These are phyloP conservation scores for Altica lythri DNA, from an alignment of 2,888 invertebrate genomes.

Conservation along the genomic window DNA sequence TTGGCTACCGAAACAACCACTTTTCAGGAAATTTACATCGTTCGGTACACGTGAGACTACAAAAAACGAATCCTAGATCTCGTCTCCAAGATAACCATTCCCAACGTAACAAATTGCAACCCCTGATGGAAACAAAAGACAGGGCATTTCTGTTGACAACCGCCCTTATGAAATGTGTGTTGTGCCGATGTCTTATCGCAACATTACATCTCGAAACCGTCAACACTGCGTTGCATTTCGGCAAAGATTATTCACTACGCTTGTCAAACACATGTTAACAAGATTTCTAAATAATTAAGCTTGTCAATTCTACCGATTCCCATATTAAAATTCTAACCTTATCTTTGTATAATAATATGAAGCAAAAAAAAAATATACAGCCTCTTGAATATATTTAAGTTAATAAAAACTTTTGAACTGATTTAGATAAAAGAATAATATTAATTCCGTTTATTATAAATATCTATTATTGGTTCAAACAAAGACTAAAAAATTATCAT, in stretches of 20 bases:
- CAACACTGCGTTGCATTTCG: constrained; percentile 27
- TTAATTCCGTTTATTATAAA: too few relatives aligned
- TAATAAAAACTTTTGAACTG: too few relatives aligned
- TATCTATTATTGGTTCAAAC: too few relatives aligned
- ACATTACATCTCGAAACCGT: constrained; percentile 29
- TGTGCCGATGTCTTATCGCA: constrained; percentile 31
- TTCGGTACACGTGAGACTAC: constrained; percentile 23
- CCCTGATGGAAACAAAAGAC: constrained; percentile 38
- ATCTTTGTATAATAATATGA: constrained; percentile 1
- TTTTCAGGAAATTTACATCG: constrained; percentile 28
- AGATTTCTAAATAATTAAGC: constrained; percentile 40
- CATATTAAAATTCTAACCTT: constrained; percentile 3
- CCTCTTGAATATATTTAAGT: too few relatives aligned
- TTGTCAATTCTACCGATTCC: constrained; percentile 21
- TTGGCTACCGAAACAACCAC: constrained; percentile 30
- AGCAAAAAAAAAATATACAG: too few relatives aligned
- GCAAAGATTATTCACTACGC: constrained; percentile 32
- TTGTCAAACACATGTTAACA: constrained; percentile 38
- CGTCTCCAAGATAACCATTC: constrained; percentile 24
- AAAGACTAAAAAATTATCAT: too few relatives aligned
- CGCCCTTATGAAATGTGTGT: constrained; percentile 34
- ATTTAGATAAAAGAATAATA: too few relatives aligned
- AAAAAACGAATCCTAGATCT: constrained; percentile 23
- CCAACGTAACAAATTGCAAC: constrained; percentile 43
- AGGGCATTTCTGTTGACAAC: constrained; percentile 32